Evolutionary conservation across 2,797 vertebrate species (phyloP), one percentile per base, ranked within the genome.

Genomic region (Eleutherodactylus coqui): DNA sequence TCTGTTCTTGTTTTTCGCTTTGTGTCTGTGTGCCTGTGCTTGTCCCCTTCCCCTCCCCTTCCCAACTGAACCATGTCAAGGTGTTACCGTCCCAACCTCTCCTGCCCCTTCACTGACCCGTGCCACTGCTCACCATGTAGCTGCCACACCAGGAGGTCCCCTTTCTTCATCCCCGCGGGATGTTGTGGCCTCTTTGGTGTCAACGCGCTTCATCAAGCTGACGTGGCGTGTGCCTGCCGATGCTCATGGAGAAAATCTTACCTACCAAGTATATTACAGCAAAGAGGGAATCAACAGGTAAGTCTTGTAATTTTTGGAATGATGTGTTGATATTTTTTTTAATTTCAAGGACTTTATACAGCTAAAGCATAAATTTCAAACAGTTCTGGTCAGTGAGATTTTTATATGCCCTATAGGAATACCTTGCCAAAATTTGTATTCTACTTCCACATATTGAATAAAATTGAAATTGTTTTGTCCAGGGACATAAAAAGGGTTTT

Each of bases 121-220:
- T 99, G 97, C 97, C 96, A 98, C 97, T 99, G 96, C 97, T 99
- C 97, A 99, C 96, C 97, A 97, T 99, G 96, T 98, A 97, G 98
- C 97, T 93, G 95, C 97, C 97, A 97, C 96, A 14, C 90, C 95
- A 38, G 91, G 95, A 29, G 97, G 97, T 91, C 97, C 97, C 43
- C 89, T 96, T 84, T 96, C 98, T 91, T 96, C 97, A 0, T 96
- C 95, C 29, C 98, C 98, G 0, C 94, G 98, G 21, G 98, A 99
- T 0, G 96, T 99, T 4, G 97, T 99, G 95, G 98, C 98, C 55
- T 98, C 97, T 1, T 94, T 99, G 41, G 98, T 99, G 87, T 99
- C 98, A 91, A 99, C 98, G 19, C 97, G 98, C 89, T 99, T 99
- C 96, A 97, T 99, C 95, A 97, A 99, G 91, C 91, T 99, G 92